Conservation (phyloP, 2,797 vertebrate genomes). For the Eutrigla gurnardus region DNA sequence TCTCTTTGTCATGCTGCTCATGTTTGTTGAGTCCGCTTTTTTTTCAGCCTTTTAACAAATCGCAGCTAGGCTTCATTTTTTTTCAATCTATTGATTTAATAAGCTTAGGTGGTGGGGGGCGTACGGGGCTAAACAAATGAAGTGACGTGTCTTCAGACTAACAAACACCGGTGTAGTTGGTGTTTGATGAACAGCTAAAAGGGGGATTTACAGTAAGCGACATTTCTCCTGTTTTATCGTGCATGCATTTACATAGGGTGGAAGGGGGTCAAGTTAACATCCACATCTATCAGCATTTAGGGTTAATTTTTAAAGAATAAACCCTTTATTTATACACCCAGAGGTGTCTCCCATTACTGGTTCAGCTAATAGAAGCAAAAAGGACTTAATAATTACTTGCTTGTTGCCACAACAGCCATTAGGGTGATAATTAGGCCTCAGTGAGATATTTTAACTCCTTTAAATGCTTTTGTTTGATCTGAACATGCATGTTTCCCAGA, state of each 20-base stretch:
- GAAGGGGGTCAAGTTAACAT: not conserved
- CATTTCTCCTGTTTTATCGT: not conserved
- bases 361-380: slow-evolving; percentile 81
- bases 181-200: slow-evolving; percentile 33
- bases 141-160: slow-evolving; percentile 23
- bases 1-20: slow-evolving; percentile 76
- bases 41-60: slow-evolving; percentile 54
- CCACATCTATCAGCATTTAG: slow-evolving; percentile 50
- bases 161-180: slow-evolving; percentile 5
- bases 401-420: slow-evolving; percentile 90
- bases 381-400: slow-evolving; percentile 90
- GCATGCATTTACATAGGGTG: not conserved
- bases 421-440: slow-evolving; percentile 90
- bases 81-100: slow-evolving; percentile 66
- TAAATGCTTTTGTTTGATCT: slow-evolving; percentile 87
- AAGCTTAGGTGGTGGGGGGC: slow-evolving; percentile 66
- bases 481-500: slow-evolving; percentile 87
- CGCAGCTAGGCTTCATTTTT: slow-evolving; percentile 55
- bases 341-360: slow-evolving; percentile 79
- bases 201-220: slow-evolving; percentile 12
- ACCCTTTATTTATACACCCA: slow-evolving; percentile 70
- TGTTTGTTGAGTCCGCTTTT: slow-evolving; percentile 61
- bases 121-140: slow-evolving; percentile 61
- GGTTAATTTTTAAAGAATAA: slow-evolving; percentile 58
- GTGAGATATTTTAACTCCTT: slow-evolving; percentile 87